Evolutionary conservation across 2,113 vertebrate genomes (phyloP), one percentile per base, ranked within the genome.

Genomic region (Scytalopus superciliaris): DNA sequence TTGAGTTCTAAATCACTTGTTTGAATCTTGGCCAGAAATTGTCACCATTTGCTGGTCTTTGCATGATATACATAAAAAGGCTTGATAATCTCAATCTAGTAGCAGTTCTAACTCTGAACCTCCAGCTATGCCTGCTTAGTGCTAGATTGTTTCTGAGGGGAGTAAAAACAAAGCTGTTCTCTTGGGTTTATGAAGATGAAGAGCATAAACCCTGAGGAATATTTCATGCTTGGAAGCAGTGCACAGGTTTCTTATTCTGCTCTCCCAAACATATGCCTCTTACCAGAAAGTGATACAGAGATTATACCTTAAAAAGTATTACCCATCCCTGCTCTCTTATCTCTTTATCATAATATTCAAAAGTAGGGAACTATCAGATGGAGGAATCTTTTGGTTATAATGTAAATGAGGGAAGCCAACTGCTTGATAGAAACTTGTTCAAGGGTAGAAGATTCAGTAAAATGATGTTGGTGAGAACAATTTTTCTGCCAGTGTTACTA

Each of bases 401-500:
- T 42, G 67, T 77, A 91, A 89, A 87, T 27, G 39, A 94, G 25
- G 60, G 42, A 82, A 90, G 66, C 35, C 82, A 83, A 91, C 33
- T 85, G 59, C 40, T 64, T 63, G 47, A 62, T 6, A 84, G 33
- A 47, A 96, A 50, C 35, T 30, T 49, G 22, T 83, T 88, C 66
- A 52, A 84, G 68, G n/a, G 67, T 75, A 31, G 53, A 85, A 77
- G 44, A 90, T n/a, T 90, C 69, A 83, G 69, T 68, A 83, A 73
- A 96, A 90, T 1, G 0, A 31, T 59, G 37, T 49, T 69, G 76
- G 72, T 3, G 4, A 94, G 86, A 89, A 37, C 63, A 68, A 11
- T 91, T 96, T 95, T 90, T 93, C 81, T 94, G 80, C 87, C 89
- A 90, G 24, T 18, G 12, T 77, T 96, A 82, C 53, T 92, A 81